phyloP scores from a whole-genome alignment of 1,140 invertebrate genomes.

The Drosophila bocqueti region DNA sequence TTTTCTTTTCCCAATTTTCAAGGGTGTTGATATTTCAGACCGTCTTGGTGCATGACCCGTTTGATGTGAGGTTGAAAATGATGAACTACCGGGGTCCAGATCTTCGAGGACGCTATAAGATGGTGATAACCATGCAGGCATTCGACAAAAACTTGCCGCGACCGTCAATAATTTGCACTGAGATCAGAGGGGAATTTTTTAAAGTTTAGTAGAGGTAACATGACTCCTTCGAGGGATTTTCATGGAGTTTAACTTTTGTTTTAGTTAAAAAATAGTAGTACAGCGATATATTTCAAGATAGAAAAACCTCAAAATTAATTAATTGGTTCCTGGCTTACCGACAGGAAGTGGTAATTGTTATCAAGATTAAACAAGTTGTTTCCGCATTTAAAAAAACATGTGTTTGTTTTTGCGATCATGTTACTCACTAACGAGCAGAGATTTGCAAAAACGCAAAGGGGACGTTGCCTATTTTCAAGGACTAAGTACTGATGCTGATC shows the following conservation, averaged over 20 bases:
- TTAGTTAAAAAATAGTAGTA: no score
- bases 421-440: not conserved
- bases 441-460: not conserved
- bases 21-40: not conserved
- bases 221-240: not conserved
- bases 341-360: not conserved
- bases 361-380: not conserved
- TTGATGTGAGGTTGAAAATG: conserved; percentile 1
- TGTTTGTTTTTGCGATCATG: not conserved
- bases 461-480: not conserved
- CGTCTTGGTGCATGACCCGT: not conserved
- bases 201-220: not conserved
- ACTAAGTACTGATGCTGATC: not conserved
- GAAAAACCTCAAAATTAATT: not conserved
- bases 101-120: conserved; percentile 12
- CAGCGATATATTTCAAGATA: no score
- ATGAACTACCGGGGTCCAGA: not conserved
- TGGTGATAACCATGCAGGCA: not conserved
- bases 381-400: not conserved
- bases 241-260: no score
- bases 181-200: conserved; percentile 4
- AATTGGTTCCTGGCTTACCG: not conserved
- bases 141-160: conserved; percentile 1
- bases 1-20: not conserved
- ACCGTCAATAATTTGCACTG: not conserved